Evolutionary conservation across 1,140 invertebrate genomes (phyloP).

Genomic region (Stenopsyche tienmushanensis): DNA sequence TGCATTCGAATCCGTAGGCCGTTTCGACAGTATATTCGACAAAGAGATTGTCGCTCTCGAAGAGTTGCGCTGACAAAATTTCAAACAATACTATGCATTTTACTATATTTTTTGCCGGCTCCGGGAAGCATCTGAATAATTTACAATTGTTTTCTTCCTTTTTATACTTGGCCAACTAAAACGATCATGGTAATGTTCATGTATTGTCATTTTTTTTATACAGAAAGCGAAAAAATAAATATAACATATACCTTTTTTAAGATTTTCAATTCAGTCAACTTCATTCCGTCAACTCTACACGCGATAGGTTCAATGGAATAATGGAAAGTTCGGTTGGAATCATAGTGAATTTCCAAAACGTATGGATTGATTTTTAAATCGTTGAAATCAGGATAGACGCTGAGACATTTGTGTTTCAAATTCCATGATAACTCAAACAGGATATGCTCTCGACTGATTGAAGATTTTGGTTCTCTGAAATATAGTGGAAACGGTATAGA

Average conservation of each 20-base stretch:
- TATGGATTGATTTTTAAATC: conserved; percentile 48
- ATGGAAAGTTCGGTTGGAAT: conserved; percentile 43
- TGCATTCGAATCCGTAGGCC: conserved; percentile 28
- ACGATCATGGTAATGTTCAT: background rate
- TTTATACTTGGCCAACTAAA: conserved; percentile 24
- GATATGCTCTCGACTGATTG: conserved; percentile 46
- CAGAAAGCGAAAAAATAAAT: background rate
- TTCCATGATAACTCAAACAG: conserved; percentile 49
- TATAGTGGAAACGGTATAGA: background rate
- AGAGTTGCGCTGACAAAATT: conserved; percentile 46
- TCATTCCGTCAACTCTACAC: background rate
- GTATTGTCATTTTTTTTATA: background rate
- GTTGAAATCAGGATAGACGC: conserved; percentile 49
- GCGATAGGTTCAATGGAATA: conserved; percentile 46
- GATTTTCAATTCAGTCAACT: conserved; percentile 7
- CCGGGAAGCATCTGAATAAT: conserved; percentile 43
- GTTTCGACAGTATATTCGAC: conserved; percentile 51
- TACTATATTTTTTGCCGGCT: conserved; percentile 45
- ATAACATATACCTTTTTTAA: background rate
- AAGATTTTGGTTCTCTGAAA: conserved; percentile 46
- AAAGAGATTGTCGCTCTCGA: conserved; percentile 52
- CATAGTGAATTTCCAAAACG: conserved; percentile 42
- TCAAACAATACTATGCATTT: conserved; percentile 45
- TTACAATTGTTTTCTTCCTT: conserved; percentile 39
- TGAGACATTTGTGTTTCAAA: conserved; percentile 43